Conservation (phyloP, 2,888 invertebrate genomes). For the Metalampra italica region DNA sequence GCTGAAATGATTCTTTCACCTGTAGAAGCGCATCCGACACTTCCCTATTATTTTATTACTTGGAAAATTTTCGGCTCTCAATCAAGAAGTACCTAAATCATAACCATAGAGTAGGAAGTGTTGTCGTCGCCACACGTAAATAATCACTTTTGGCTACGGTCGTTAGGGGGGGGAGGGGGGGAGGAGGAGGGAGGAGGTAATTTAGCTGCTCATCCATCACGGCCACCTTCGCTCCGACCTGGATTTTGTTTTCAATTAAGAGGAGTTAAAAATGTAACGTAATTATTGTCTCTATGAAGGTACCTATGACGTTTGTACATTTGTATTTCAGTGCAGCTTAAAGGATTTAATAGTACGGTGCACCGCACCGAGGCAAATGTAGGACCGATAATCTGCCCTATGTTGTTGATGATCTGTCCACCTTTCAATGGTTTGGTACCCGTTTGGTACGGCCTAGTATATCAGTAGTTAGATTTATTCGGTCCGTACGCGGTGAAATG, state of each 20-base stretch:
- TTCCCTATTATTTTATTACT: not conserved
- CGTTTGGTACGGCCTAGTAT: too few relatives aligned
- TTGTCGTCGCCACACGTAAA: constrained; percentile 66
- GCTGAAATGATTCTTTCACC: not conserved
- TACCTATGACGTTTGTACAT: not conserved
- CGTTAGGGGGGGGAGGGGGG: constrained; percentile 40
- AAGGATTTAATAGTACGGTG: too few relatives aligned
- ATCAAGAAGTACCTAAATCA: constrained; percentile 47
- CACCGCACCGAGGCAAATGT: too few relatives aligned
- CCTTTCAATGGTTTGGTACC: too few relatives aligned
- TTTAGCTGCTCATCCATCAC: constrained; percentile 68
- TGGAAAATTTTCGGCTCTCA: constrained; percentile 29
- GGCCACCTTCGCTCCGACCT: constrained; percentile 56
- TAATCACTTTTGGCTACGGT: constrained; percentile 62
- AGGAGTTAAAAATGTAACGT: constrained; percentile 29
- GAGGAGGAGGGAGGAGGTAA: constrained; percentile 39
- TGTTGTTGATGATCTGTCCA: too few relatives aligned
- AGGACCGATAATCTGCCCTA: too few relatives aligned
- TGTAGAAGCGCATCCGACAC: not conserved
- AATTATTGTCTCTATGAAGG: constrained; percentile 18
- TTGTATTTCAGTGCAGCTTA: too few relatives aligned
- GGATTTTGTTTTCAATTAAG: constrained; percentile 61
- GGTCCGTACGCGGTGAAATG: too few relatives aligned
- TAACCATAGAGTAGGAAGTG: constrained; percentile 59
- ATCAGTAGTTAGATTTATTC: too few relatives aligned